Evolutionary conservation across 2,113 vertebrate genomes (phyloP).

Genomic region (Scomber scombrus): DNA sequence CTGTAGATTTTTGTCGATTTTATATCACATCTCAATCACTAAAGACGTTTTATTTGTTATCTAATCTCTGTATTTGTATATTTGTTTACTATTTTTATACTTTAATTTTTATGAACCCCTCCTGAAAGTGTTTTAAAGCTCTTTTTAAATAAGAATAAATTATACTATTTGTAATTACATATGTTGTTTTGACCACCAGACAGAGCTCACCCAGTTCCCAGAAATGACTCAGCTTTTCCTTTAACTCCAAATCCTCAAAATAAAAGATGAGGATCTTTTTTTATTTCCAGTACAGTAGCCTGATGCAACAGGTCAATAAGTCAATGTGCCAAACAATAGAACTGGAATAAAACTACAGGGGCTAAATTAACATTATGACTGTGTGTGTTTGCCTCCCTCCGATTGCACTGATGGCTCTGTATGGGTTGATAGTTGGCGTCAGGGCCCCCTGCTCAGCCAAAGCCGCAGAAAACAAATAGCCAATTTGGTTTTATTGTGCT

Average conservation of each 20-base stretch:
- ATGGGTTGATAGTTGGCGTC: conserved; percentile 23
- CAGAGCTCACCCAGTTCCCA: no score
- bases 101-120: no score
- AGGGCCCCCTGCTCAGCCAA: conserved; percentile 25
- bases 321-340: conserved; percentile 39
- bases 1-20: no score
- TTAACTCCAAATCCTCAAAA: not conserved
- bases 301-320: conserved; percentile 45
- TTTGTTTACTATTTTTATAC: no score
- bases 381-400: conserved; percentile 30
- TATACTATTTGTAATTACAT: not conserved
- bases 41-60: no score
- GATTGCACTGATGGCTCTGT: conserved; percentile 31
- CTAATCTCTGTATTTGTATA: no score
- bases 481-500: conserved; percentile 67
- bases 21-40: no score
- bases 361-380: conserved; percentile 40
- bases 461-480: conserved; percentile 62
- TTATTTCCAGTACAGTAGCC: not conserved
- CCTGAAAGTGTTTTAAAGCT: not conserved
- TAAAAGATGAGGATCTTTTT: not conserved
- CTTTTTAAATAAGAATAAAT: not conserved
- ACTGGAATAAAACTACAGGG: conserved; percentile 42
- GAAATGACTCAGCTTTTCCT: not conserved
- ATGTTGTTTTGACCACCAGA: not conserved